A percentile compares a stretch with the other conserved stretches of the same genome.
Evolutionary conservation across 1,140 invertebrate genomes (phyloP).

Genomic region (Ceratosolen fusciceps): DNA sequence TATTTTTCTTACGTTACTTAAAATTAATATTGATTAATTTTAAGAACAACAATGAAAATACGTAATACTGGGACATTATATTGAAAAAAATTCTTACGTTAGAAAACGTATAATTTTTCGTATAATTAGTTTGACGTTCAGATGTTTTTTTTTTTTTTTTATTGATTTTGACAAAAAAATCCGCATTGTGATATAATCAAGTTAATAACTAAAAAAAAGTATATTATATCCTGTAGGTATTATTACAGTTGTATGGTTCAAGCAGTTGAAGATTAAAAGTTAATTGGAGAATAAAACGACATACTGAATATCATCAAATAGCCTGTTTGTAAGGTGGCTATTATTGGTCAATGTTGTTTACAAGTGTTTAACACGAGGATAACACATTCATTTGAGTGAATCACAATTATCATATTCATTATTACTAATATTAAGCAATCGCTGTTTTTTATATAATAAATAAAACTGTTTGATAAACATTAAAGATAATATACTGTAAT

Average conservation of each 20-base stretch:
- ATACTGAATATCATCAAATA: slow-evolving; percentile 49
- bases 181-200: neutral
- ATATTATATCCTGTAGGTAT: neutral
- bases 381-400: neutral
- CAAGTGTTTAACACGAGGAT: neutral
- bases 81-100: too few species aligned
- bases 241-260: neutral
- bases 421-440: too few species aligned
- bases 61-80: too few species aligned
- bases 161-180: neutral
- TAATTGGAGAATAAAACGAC: slow-evolving; percentile 61
- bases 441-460: too few species aligned
- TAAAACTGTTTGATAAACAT: too few species aligned
- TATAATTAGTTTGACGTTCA: too few species aligned
- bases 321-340: slow-evolving; percentile 52
- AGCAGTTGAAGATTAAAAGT: neutral
- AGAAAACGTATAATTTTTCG: too few species aligned
- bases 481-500: too few species aligned
- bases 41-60: too few species aligned
- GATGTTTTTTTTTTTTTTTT: neutral
- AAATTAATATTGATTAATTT: too few species aligned
- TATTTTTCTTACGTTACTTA: too few species aligned
- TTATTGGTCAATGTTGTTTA: slow-evolving; percentile 13
- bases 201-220: neutral
- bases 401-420: too few species aligned